These are phyloP conservation scores for Halictus quadricinctus DNA, from an alignment of 2,888 invertebrate genomes.

Conservation along the genomic window DNA sequence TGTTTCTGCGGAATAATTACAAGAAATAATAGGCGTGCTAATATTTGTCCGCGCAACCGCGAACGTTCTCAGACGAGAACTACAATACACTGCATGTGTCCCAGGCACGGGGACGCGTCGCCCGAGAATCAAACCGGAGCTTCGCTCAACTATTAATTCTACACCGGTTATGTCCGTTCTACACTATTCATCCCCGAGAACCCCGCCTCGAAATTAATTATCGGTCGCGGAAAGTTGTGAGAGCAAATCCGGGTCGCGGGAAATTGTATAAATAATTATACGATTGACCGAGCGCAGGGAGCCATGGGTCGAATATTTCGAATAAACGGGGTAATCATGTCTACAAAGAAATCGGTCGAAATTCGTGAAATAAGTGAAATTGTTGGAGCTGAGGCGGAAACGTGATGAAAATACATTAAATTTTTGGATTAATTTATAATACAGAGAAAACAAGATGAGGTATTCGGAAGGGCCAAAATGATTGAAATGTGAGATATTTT, in stretches of 20 bases:
- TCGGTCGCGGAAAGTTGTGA: not conserved
- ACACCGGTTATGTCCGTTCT: not conserved
- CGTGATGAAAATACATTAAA: too few species aligned
- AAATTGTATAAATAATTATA: not conserved
- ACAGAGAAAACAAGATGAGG: too few species aligned
- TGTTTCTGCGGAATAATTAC: constrained; percentile 55
- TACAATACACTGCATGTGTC: not conserved
- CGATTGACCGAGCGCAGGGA: not conserved
- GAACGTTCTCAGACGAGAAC: constrained; percentile 13
- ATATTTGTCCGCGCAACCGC: constrained; percentile 43
- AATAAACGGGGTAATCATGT: not conserved
- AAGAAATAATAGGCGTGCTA: constrained; percentile 48
- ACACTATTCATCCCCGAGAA: not conserved
- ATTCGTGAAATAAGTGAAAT: too few species aligned
- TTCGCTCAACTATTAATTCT: not conserved
- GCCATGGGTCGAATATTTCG: not conserved
- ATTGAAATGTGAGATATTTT: too few species aligned
- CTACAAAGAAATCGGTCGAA: too few species aligned
- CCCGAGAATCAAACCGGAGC: not conserved
- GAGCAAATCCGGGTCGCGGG: not conserved
- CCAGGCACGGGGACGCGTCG: not conserved
- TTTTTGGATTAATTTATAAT: too few species aligned
- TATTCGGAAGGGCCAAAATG: too few species aligned
- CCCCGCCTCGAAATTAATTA: not conserved
- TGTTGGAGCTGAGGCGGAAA: too few species aligned